Base-by-base conservation (phyloP, 2,888 invertebrate genomes). In the Alviniconcha strummeri region DNA sequence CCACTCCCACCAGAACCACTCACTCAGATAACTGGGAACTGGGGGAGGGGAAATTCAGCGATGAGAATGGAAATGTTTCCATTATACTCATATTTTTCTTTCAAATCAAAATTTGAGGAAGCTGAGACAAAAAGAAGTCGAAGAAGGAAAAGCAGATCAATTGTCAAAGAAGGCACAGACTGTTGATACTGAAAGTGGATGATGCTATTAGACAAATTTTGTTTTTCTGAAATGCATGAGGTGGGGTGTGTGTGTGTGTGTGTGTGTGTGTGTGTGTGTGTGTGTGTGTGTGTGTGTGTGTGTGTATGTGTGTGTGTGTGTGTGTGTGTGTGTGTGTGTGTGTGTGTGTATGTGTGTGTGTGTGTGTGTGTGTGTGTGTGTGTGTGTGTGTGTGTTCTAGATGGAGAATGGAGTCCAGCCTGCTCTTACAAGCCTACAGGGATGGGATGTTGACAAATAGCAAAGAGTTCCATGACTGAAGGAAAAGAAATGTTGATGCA, bases 1-100 rank as follows among this genome's bases (percentile, higher is more conserved):
- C 83, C 83, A 83, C 52, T 80, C 36, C 84, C 89, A 88, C 82
- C 77, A 94, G 85, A 94, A 93, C 93, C 92, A 93, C 80, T 91
- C 93, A 0, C 96, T 96, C 0, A 96, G 96, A 93, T 96, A 97
- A 91, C 97, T 96, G 0, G 98, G 98, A 15, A 98, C 98, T 0
- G 97, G 96, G 92, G 8, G 6, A 75, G 5, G 13, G 72, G 3
- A 36, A 36, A 36, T 36, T 36, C 36, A 36, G 36, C 0, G 36
- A 36, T 36, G 36, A 36, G 36, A 36, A 36, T 36, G 36, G 36
- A 36, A 36, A 36, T 36, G 36, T 36, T 36, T 36, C 36, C 36
- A 36, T 36, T 3, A 36, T 36, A 36, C 36, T 36, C 36, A 36
- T 36, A 36, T 36, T 36, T 36, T 36, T 36, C 36, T 36, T 36